phyloP scores from a whole-genome alignment of 2,888 invertebrate genomes.

The Xanthia icteritia region DNA sequence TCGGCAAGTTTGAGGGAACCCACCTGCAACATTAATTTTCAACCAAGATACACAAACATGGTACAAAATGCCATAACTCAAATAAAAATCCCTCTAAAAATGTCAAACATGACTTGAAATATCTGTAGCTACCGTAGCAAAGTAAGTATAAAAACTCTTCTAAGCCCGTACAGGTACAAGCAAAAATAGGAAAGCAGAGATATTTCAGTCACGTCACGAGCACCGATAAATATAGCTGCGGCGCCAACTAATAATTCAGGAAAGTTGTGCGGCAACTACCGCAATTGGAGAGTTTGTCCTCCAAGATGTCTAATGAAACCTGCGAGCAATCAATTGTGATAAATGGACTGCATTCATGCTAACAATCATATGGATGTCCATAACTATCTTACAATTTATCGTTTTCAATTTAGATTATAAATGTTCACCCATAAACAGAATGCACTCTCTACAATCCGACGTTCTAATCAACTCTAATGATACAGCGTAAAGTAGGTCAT shows the following conservation, averaged over 20 bases:
- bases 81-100: slow-evolving; percentile 54
- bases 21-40: slow-evolving; percentile 55
- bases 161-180: slow-evolving; percentile 50
- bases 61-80: slow-evolving; percentile 53
- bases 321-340: slow-evolving; percentile 51
- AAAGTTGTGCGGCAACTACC: slow-evolving; percentile 72
- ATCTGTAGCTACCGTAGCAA: slow-evolving; percentile 39
- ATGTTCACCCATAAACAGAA: slow-evolving; percentile 3
- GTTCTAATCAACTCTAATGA: slow-evolving; percentile 49
- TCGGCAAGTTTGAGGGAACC: slow-evolving; percentile 56
- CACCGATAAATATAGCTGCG: slow-evolving; percentile 74
- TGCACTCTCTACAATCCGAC: slow-evolving; percentile 14
- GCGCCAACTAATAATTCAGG: slow-evolving; percentile 74
- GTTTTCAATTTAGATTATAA: slow-evolving; percentile 12
- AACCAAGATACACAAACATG: slow-evolving; percentile 27
- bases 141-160: slow-evolving; percentile 54
- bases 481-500: slow-evolving; percentile 47
- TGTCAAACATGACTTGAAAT: slow-evolving; percentile 55
- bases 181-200: slow-evolving; percentile 65
- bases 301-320: slow-evolving; percentile 62
- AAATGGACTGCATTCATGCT: slow-evolving; percentile 36
- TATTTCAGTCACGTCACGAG: slow-evolving; percentile 76
- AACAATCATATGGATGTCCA: slow-evolving; percentile 17
- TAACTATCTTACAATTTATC: slow-evolving; percentile 12
- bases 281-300: slow-evolving; percentile 69